Conservation (phyloP, 2,888 invertebrate genomes). For the Drosophila austrosaltans region DNA sequence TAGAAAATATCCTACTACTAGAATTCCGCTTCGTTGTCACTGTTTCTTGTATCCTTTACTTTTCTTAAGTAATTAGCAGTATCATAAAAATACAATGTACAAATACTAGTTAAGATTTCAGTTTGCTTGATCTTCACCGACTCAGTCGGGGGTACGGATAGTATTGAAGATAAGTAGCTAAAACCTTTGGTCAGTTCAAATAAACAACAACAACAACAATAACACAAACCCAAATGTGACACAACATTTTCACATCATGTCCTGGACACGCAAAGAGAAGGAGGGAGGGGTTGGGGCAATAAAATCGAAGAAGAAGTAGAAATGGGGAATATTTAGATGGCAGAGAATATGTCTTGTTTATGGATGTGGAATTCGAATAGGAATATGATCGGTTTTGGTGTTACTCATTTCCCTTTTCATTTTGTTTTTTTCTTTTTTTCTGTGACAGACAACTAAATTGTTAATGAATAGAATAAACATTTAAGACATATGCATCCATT, state of each 20-base stretch:
- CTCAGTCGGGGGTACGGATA: neutral
- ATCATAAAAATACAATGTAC: constrained; percentile 59
- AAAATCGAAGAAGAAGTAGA: too few relatives aligned
- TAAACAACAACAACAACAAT: neutral
- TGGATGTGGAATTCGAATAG: neutral
- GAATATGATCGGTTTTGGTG: neutral
- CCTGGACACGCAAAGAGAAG: neutral
- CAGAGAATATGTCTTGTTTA: too few relatives aligned
- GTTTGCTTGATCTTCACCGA: constrained; percentile 39
- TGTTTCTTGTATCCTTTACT: neutral
- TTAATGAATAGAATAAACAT: constrained; percentile 12
- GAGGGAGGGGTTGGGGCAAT: too few relatives aligned
- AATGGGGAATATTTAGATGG: too few relatives aligned
- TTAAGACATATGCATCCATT: neutral
- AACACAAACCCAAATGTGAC: constrained; percentile 18
- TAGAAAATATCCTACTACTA: neutral
- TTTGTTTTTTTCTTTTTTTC: neutral
- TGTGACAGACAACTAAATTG: neutral
- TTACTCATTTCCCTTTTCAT: neutral
- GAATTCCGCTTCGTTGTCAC: constrained; percentile 10
- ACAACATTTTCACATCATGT: constrained; percentile 5
- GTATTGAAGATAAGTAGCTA: constrained; percentile 22
- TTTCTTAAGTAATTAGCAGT: constrained; percentile 59
- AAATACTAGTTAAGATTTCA: constrained; percentile 42
- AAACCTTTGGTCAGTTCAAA: constrained; percentile 21